Evolutionary conservation across 2,888 invertebrate genomes (phyloP), one percentile per base, ranked within the genome.

Genomic region (Tortricodes alternella): DNA sequence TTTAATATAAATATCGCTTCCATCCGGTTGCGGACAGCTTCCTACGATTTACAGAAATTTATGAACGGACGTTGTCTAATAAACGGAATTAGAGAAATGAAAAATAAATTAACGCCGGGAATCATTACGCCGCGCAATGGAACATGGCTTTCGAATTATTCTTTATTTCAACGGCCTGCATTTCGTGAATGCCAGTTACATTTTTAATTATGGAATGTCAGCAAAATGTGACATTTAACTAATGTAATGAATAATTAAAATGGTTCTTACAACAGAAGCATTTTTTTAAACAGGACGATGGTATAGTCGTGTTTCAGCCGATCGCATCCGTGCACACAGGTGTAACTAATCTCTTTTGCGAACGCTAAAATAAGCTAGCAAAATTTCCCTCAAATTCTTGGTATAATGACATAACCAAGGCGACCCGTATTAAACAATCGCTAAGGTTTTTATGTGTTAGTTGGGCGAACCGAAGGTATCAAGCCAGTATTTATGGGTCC

Each of bases 61-160:
- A 55, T 55, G 48, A 49, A 55, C 55, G 48, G 48, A 55, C 49
- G 48, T 55, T 49, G 34, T 55, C 55, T 35, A 41, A 53, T 53
- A 55, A 49, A 55, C 48, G 53, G 41, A 48, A 48, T 55, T 55
- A 46, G 11, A 53, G 44, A 44, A 46, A 48, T 19, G 38, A 48
- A 41, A 48, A 46, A 46, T 35, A 48, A 53, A 55, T 55, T 49
- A 48, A 53, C 32, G 53, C 24, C 6, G 15, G 13, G 32, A 6
- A 13, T 11, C 5, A 9, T 5, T 5, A 34, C n/a, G 15, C 0
- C n/a, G n/a, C 29, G 32, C 32, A n/a, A n/a, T 9, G 13, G 13
- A 32, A 11, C 1, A 3, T 2, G 4, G 6, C 9, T 34, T 34
- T 15, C 2, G 7, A 34, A 2, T 1, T 13, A 34, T 29, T 29